Evolutionary conservation across 2,113 vertebrate genomes (phyloP).

Genomic region (Stegostoma tigrinum): DNA sequence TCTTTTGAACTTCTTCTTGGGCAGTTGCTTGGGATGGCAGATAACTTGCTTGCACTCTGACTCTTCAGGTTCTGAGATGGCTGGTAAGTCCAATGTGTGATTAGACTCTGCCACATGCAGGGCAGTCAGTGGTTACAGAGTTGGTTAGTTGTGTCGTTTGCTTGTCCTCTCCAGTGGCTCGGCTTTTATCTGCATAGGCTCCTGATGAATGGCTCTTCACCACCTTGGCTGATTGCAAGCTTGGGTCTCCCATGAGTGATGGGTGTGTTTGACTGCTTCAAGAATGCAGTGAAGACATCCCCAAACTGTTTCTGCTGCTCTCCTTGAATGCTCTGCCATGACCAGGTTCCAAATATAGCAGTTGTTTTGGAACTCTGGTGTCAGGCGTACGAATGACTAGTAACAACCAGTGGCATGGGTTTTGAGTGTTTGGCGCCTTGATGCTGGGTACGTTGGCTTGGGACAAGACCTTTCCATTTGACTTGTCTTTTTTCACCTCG

Average conservation of each 20-base stretch:
- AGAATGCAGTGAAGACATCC: background rate
- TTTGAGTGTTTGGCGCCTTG: background rate
- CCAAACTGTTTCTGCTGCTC: background rate
- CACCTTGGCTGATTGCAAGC: background rate
- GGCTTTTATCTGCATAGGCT: background rate
- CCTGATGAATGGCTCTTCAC: background rate
- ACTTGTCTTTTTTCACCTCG: background rate
- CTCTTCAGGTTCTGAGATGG: background rate
- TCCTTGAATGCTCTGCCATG: background rate
- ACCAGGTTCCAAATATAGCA: background rate
- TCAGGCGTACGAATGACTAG: background rate
- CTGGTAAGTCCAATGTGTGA: background rate
- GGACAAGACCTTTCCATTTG: background rate
- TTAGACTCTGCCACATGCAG: background rate
- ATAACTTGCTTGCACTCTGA: background rate
- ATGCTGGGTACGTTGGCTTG: background rate
- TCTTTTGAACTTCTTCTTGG: background rate
- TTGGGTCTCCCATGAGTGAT: background rate
- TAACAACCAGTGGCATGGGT: background rate
- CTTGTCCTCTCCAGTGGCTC: background rate
- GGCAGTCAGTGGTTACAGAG: background rate
- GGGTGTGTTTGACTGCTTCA: background rate
- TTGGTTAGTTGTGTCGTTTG: background rate
- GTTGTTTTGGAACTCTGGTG: background rate
- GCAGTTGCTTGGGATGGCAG: background rate